Percentiles rank a stretch among this genome's conserved stretches.
These are phyloP conservation scores for Chamaetylas fuelleborni DNA, from an alignment of 2,113 vertebrate species.

Conservation along the genomic window DNA sequence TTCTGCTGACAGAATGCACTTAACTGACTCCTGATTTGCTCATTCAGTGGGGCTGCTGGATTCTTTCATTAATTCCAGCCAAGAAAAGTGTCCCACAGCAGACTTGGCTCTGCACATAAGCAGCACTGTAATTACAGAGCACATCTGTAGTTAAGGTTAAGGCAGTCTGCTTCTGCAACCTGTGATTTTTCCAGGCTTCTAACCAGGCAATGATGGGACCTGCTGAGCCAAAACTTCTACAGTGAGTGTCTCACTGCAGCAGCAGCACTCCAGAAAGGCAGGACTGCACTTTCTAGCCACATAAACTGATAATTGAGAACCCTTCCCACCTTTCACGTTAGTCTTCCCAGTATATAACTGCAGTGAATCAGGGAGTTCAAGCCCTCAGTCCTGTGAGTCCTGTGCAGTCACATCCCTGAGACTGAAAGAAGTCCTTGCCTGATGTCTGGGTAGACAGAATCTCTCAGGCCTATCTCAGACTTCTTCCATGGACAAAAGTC, in stretches of 20 bases:
- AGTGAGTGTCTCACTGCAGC: not conserved
- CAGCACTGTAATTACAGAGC: not conserved
- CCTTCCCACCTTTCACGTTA: not conserved
- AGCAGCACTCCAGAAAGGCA: not conserved
- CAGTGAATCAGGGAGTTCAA: not conserved
- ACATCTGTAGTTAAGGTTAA: not conserved
- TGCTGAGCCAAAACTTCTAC: not conserved
- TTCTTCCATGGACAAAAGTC: not conserved
- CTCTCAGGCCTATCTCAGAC: not conserved
- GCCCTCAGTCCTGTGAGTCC: not conserved
- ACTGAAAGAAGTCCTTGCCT: not conserved
- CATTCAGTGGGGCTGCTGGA: not conserved
- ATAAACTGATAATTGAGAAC: not conserved
- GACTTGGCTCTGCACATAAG: not conserved
- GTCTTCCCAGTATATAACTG: not conserved
- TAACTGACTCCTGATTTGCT: not conserved
- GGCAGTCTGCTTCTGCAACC: not conserved
- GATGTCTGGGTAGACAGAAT: accelerated
- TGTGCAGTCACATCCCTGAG: not conserved
- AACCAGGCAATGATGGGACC: not conserved
- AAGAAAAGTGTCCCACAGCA: not conserved
- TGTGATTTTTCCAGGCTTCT: not conserved
- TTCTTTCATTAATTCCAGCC: not conserved
- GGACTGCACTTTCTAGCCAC: not conserved
- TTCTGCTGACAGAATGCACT: slow-evolving; percentile 32